Evolutionary conservation across 2,888 invertebrate genomes (phyloP).

Genomic region (Oscheius sp.): DNA sequence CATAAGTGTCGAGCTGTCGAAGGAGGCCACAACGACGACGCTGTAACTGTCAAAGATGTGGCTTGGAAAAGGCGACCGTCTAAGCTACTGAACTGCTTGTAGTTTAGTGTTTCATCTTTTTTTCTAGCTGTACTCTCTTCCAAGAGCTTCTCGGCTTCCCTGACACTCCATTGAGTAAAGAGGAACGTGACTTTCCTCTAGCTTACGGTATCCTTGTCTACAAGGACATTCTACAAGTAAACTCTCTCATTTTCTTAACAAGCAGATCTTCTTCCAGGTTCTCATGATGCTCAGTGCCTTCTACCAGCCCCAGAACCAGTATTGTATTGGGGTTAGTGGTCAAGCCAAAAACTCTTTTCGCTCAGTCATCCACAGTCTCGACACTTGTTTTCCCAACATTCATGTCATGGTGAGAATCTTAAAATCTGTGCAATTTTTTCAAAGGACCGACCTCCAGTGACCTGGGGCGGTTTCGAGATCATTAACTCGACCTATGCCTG

Average conservation of each 20-base stretch:
- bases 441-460: slow-evolving; percentile 47
- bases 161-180: slow-evolving; percentile 28
- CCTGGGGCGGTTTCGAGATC: slow-evolving; percentile 51
- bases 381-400: slow-evolving; percentile 60
- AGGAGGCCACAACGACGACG: no score
- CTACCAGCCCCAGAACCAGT: slow-evolving; percentile 68
- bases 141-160: slow-evolving; percentile 42
- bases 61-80: no score
- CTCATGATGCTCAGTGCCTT: slow-evolving; percentile 60
- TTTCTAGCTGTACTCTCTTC: slow-evolving; percentile 38
- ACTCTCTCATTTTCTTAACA: not conserved
- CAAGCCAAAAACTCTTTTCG: slow-evolving; percentile 50
- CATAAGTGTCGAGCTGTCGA: no score
- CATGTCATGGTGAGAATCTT: slow-evolving; percentile 58
- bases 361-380: slow-evolving; percentile 43
- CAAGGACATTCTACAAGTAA: slow-evolving; percentile 43
- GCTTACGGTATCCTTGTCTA: slow-evolving; percentile 51
- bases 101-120: no score
- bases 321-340: slow-evolving; percentile 62
- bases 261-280: slow-evolving; percentile 44
- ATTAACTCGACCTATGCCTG: slow-evolving; percentile 49
- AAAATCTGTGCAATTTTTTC: not conserved
- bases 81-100: no score
- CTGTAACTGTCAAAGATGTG: no score
- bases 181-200: slow-evolving; percentile 45